Evolutionary conservation across 92 coral and sea anemone genomes (phyloP).

Genomic region (Bergia puertoricense): DNA sequence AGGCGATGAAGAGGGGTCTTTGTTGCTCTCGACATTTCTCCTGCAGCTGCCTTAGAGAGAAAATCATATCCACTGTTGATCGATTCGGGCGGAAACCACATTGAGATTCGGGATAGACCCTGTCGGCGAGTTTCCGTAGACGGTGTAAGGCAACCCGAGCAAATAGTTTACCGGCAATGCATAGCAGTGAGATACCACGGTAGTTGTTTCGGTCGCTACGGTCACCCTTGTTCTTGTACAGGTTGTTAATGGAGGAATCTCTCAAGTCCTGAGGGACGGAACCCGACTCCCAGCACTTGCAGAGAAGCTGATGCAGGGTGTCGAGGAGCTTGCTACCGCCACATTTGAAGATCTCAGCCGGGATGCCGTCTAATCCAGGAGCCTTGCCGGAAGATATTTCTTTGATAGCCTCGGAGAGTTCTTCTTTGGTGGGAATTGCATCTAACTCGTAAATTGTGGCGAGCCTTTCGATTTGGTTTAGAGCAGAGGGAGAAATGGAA

Average conservation of each 20-base stretch:
- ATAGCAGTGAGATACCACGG: not conserved
- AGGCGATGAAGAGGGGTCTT: no score
- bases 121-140: slow-evolving; percentile 11
- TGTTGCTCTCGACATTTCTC: no score
- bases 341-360: slow-evolving; percentile 1
- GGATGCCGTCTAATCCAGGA: slow-evolving; percentile 6
- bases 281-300: not conserved
- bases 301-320: not conserved
- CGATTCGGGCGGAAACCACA: slow-evolving; percentile 16
- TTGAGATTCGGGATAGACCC: slow-evolving; percentile 23
- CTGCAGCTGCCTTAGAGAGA: no score
- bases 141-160: slow-evolving; percentile 24
- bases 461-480: not conserved
- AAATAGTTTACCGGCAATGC: not conserved
- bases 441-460: not conserved
- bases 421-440: not conserved
- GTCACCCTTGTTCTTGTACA: not conserved
- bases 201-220: not conserved
- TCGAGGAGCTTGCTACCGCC: not conserved
- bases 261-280: not conserved
- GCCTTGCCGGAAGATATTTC: not conserved
- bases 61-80: no score
- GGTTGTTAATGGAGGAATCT: no score
- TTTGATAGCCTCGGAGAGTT: not conserved
- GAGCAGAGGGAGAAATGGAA: no score